Evolutionary conservation across 2,113 vertebrate species (phyloP).

Genomic region (Anhinga anhinga): DNA sequence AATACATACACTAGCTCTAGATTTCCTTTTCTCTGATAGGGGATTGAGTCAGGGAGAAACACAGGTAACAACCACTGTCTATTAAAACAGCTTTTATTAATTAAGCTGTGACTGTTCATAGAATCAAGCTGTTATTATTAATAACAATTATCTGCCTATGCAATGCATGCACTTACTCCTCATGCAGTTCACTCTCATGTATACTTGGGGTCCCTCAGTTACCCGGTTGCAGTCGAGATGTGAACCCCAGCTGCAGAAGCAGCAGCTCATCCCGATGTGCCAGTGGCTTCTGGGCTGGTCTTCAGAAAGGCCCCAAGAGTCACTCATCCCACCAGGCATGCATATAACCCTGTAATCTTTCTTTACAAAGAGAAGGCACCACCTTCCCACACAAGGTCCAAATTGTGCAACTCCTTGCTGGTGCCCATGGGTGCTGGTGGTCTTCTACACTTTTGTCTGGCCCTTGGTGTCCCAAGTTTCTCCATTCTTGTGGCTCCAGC

Average conservation of each 20-base stretch:
- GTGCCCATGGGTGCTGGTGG: not conserved
- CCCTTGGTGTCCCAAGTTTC: not conserved
- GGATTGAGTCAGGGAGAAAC: not conserved
- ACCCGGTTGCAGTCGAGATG: accelerated
- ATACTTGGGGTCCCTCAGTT: not conserved
- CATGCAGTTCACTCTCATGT: not conserved
- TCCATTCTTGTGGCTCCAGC: not conserved
- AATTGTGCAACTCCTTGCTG: not conserved
- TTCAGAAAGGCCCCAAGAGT: not conserved
- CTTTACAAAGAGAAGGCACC: not conserved
- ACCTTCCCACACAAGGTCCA: not conserved
- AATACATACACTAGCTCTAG: not conserved
- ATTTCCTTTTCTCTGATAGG: not conserved
- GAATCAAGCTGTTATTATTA: not conserved
- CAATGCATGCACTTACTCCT: not conserved
- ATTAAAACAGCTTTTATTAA: not conserved
- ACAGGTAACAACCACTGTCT: not conserved
- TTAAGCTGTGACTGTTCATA: not conserved
- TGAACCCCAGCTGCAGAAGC: not conserved
- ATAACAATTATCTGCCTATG: not conserved
- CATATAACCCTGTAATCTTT: not conserved
- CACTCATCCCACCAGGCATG: accelerated
- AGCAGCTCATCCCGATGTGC: accelerated
- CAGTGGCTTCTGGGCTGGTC: not conserved
- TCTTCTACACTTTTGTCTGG: not conserved